These are phyloP conservation scores for Chalcis sispes DNA, from an alignment of 2,888 invertebrate species.

Conservation along the genomic window DNA sequence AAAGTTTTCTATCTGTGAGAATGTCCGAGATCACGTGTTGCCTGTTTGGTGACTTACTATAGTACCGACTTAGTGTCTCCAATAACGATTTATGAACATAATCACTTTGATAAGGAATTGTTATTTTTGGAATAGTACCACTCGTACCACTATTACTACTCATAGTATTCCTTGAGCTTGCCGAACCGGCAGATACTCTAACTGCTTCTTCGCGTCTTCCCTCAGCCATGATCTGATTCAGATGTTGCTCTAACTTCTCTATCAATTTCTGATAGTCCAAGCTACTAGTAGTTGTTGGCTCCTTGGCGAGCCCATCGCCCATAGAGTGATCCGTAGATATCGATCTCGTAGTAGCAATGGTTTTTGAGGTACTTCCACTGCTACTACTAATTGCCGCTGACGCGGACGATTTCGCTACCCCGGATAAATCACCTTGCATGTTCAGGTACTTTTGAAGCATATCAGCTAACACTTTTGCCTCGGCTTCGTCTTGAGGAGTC, in stretches of 20 bases:
- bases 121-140: slow-evolving; percentile 67
- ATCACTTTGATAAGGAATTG: slow-evolving; percentile 76
- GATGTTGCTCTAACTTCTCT: slow-evolving; percentile 80
- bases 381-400: background rate
- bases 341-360: slow-evolving; percentile 30
- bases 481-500: slow-evolving; percentile 68
- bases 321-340: slow-evolving; percentile 30
- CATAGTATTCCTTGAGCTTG: slow-evolving; percentile 69
- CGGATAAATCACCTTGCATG: slow-evolving; percentile 77
- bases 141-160: background rate
- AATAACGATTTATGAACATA: slow-evolving; percentile 80
- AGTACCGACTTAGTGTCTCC: slow-evolving; percentile 83
- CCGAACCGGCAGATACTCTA: slow-evolving; percentile 50
- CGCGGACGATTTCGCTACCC: slow-evolving; percentile 57
- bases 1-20: slow-evolving; percentile 83
- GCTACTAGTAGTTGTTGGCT: slow-evolving; percentile 53
- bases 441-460: slow-evolving; percentile 83
- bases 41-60: slow-evolving; percentile 81
- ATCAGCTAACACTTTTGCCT: slow-evolving; percentile 80
- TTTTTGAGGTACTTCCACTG: background rate
- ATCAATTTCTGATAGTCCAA: slow-evolving; percentile 82
- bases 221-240: slow-evolving; percentile 75
- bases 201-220: slow-evolving; percentile 62
- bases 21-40: slow-evolving; percentile 85
- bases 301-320: slow-evolving; percentile 43